phyloP scores from a whole-genome alignment of 2,113 vertebrate species.

The Dascyllus trimaculatus region DNA sequence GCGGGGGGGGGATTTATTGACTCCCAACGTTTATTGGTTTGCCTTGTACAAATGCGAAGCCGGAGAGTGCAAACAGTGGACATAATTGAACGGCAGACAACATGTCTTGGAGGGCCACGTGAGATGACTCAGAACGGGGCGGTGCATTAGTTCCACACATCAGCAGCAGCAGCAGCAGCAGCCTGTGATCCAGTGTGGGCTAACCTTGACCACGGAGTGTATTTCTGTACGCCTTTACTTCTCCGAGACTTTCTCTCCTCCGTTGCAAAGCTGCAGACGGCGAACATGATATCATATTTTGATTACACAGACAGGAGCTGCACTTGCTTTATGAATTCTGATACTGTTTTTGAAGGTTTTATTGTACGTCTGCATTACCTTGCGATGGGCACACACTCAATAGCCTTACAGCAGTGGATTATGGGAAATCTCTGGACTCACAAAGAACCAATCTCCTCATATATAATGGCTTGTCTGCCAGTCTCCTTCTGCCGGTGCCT shows the following conservation, averaged over 20 bases:
- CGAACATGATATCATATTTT: slow-evolving; percentile 7
- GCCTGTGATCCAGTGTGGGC: slow-evolving; percentile 6
- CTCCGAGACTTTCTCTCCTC: slow-evolving; percentile 5
- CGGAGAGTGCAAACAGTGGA: slow-evolving; percentile 46
- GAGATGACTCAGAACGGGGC: slow-evolving; percentile 41
- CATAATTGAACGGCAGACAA: slow-evolving; percentile 16
- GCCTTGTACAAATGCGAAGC: slow-evolving; percentile 45
- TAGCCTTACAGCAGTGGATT: slow-evolving; percentile 35
- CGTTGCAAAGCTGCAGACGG: neutral
- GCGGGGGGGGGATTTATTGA: slow-evolving; percentile 35
- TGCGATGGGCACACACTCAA: slow-evolving; percentile 7
- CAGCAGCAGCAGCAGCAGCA: slow-evolving; percentile 1
- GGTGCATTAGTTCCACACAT: neutral
- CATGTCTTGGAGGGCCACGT: slow-evolving; percentile 33
- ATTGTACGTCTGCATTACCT: slow-evolving; percentile 7
- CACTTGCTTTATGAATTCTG: neutral
- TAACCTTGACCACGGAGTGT: slow-evolving; percentile 24
- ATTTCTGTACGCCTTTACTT: slow-evolving; percentile 25
- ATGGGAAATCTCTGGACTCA: slow-evolving; percentile 37
- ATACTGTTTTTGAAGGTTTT: slow-evolving; percentile 3
- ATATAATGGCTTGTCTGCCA: slow-evolving; percentile 22
- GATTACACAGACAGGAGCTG: neutral
- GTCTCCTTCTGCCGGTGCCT: neutral
- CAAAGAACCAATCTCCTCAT: slow-evolving; percentile 41
- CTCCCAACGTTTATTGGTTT: slow-evolving; percentile 44